Base-by-base conservation (phyloP, 2,797 vertebrate genomes). In the Telmatherina bonti region DNA sequence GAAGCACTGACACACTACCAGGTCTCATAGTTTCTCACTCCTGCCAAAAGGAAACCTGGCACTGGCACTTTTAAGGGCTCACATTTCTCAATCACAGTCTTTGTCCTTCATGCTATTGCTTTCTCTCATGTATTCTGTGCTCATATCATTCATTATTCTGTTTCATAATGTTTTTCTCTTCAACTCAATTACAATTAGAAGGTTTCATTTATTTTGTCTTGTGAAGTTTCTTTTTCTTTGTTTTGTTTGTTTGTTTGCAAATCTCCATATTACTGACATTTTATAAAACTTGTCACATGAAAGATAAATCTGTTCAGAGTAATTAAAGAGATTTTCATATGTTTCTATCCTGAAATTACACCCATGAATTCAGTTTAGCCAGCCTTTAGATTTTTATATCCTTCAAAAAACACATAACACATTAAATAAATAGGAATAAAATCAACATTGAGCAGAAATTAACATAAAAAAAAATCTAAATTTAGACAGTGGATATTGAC, bases 21-120 rank as follows among this genome's bases (percentile, higher is more conserved):
- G 72, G 73, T 74, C 85, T 88, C 87, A 91, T 93, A 81, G 88
- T 91, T 89, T 92, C 85, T 88, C 88, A 85, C 87, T 85, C 85
- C 85, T 81, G 80, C 85, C 89, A 87, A 90, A 91, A 93, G 86
- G 83, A 85, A 90, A 78, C 82, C 80, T 62, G 81, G 89, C 89
- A 90, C 87, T 88, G 82, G 78, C 79, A 88, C 87, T 86, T 88
- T 90, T 76, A 85, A 76, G 64, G 64, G 74, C 80, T 83, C 86
- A 69, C 77, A 31, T 84, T 71, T 82, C 68, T 86, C 71, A 72
- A 36, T 2, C 66, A 26, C 79, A 13, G 56, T 74, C 80, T 89
- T 86, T 89, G 77, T 89, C 62, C 70, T 55, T 74, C 61, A 2
- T 54, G 75, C 62, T 85, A n/a, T 72, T 73, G 83, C 83, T 82